These are phyloP conservation scores for Agrochola lota DNA, from an alignment of 2,888 invertebrate species.

Conservation along the genomic window DNA sequence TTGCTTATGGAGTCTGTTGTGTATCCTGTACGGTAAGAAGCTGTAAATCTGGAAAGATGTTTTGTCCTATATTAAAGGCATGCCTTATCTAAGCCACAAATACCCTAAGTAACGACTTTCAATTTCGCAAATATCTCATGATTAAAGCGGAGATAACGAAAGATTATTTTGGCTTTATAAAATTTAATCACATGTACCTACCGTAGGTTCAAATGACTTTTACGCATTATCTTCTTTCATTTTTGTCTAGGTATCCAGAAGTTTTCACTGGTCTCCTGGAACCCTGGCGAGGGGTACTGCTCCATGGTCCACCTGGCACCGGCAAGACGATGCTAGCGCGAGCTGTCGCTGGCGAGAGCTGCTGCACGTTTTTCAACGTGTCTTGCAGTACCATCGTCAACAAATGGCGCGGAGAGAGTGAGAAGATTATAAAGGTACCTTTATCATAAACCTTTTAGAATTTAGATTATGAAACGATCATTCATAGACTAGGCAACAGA, in stretches of 20 bases:
- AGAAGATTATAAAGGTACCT: slow-evolving; percentile 95
- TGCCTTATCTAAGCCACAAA: too few species aligned
- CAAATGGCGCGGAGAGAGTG: slow-evolving; percentile 99
- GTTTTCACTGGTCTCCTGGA: slow-evolving; percentile 92
- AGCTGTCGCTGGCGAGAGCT: slow-evolving; percentile 95
- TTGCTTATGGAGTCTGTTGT: slow-evolving; percentile 96
- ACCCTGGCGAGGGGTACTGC: slow-evolving; percentile 95
- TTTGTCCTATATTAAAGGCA: neutral
- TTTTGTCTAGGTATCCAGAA: slow-evolving; percentile 91
- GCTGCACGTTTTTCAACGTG: slow-evolving; percentile 97
- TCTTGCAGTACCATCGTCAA: slow-evolving; percentile 97
- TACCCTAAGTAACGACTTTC: neutral
- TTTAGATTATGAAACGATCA: neutral
- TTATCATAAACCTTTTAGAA: neutral
- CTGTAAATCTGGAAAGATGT: neutral
- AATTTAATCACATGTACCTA: neutral
- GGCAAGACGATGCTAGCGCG: slow-evolving; percentile 97
- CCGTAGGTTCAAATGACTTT: neutral
- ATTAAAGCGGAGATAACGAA: neutral
- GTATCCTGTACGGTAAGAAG: slow-evolving; percentile 91
- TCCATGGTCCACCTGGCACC: slow-evolving; percentile 93
- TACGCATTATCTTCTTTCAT: neutral
- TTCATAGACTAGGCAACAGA: neutral
- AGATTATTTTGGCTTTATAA: neutral
- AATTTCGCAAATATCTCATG: neutral